Evolutionary conservation across 2,113 vertebrate genomes (phyloP).

Genomic region (Dicentrarchus labrax): DNA sequence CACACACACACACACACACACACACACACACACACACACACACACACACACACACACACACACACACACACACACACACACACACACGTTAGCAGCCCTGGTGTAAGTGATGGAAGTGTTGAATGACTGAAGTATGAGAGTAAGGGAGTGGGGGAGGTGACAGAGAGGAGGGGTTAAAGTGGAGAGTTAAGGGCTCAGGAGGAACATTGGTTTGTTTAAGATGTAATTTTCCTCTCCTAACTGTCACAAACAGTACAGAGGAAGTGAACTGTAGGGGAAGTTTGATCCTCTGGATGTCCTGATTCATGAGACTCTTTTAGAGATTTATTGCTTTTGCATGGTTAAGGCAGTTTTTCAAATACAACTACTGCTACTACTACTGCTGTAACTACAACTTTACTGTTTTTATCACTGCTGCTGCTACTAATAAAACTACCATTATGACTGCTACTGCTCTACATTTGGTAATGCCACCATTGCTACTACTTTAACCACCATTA

Average conservation of each 20-base stretch:
- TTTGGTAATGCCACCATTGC: too few species aligned
- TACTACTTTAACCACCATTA: too few species aligned
- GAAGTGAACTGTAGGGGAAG: neutral
- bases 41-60: neutral
- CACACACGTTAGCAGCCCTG: neutral
- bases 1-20: neutral
- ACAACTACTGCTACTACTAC: neutral
- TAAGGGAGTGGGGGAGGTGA: neutral
- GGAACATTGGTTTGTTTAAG: constrained; percentile 11
- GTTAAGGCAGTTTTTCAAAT: neutral
- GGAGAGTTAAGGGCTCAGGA: neutral
- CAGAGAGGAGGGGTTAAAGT: constrained; percentile 6
- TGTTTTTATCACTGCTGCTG: neutral
- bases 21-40: constrained; percentile 4
- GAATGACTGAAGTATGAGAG: neutral
- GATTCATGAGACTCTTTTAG: neutral
- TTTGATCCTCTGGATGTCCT: neutral
- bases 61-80: constrained; percentile 8
- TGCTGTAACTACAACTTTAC: neutral
- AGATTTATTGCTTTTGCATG: neutral
- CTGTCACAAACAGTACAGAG: neutral
- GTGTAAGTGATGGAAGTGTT: constrained; percentile 25
- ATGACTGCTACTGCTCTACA: too few species aligned
- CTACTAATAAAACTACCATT: neutral
- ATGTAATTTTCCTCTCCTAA: neutral